A percentile compares a stretch with the other conserved stretches of the same genome.
These are phyloP conservation scores for Patella vulgata DNA, from an alignment of 1,140 invertebrate genomes.

Conservation along the genomic window DNA sequence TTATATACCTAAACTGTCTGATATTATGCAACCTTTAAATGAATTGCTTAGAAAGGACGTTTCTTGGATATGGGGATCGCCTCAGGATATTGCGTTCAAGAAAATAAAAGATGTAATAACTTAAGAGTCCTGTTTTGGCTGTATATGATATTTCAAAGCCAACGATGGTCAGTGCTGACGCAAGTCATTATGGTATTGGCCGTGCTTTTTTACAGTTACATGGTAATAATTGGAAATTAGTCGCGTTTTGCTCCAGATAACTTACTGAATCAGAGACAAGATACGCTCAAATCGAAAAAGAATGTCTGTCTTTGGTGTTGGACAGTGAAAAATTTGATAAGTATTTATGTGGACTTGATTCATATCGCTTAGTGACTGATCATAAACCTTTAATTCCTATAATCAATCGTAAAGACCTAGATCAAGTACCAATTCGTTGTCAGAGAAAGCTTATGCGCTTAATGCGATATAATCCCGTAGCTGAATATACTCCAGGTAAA, in stretches of 20 bases:
- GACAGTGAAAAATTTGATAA: constrained; percentile 69
- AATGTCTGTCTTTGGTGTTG: constrained; percentile 69
- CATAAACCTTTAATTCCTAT: constrained; percentile 57
- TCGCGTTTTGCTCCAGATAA: constrained; percentile 26
- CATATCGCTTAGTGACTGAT: constrained; percentile 48
- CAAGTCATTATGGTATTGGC: constrained; percentile 36
- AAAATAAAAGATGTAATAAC: not conserved
- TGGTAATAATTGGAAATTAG: constrained; percentile 26
- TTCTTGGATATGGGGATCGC: too few relatives aligned
- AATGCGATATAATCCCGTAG: constrained; percentile 18
- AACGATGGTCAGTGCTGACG: constrained; percentile 22
- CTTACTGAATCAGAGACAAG: constrained; percentile 58
- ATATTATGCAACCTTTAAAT: too few relatives aligned
- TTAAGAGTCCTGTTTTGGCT: constrained; percentile 12
- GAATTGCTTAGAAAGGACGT: too few relatives aligned
- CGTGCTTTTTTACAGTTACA: constrained; percentile 26
- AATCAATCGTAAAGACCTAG: constrained; percentile 29
- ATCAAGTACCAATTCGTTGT: constrained; percentile 20
- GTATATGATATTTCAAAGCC: constrained; percentile 18
- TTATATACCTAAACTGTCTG: too few relatives aligned
- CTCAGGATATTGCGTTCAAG: too few relatives aligned
- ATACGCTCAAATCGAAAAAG: constrained; percentile 70
- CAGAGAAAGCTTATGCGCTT: constrained; percentile 33
- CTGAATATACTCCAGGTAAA: constrained; percentile 31
- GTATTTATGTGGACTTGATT: constrained; percentile 64